Conservation (phyloP, 2,113 vertebrate species). For the Oncorhynchus kisutch region DNA sequence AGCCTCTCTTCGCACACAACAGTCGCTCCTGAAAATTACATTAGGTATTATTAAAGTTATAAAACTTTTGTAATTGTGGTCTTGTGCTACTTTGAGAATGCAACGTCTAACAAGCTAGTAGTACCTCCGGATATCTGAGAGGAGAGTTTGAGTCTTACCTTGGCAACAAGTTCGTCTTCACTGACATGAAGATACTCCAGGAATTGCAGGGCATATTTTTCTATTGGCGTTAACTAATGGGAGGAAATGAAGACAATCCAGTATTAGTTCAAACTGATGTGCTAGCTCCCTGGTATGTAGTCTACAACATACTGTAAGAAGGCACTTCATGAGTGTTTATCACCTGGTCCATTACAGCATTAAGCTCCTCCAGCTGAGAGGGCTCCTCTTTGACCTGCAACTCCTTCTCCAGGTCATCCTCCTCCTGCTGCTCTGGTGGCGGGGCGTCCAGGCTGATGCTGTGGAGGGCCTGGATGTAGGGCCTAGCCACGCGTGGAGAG, state of each 20-base stretch:
- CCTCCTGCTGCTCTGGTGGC: conserved; percentile 27
- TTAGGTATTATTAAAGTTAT: not conserved
- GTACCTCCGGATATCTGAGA: not conserved
- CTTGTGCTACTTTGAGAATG: not conserved
- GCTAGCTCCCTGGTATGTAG: not conserved
- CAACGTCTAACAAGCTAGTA: no score
- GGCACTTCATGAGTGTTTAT: not conserved
- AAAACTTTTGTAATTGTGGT: not conserved
- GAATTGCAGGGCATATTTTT: conserved; percentile 90
- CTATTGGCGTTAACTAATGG: conserved; percentile 89
- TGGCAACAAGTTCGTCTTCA: conserved; percentile 64
- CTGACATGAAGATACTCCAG: conserved; percentile 82
- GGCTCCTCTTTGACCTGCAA: conserved; percentile 67
- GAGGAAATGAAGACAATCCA: not conserved
- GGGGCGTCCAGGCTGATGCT: conserved; percentile 78
- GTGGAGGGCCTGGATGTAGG: conserved; percentile 91
- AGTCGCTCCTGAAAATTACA: conserved; percentile 67
- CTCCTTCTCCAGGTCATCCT: conserved; percentile 54
- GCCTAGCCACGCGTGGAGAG: conserved; percentile 86
- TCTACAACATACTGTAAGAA: not conserved
- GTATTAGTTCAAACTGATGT: not conserved
- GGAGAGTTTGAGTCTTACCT: conserved; percentile 53
- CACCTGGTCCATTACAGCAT: conserved; percentile 89
- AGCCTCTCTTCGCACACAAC: conserved; percentile 78
- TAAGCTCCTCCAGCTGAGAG: conserved; percentile 82